Percentiles rank a stretch among this genome's conserved stretches.
phyloP scores from a whole-genome alignment of 2,113 vertebrate genomes.

The Capreolus pygargus region DNA sequence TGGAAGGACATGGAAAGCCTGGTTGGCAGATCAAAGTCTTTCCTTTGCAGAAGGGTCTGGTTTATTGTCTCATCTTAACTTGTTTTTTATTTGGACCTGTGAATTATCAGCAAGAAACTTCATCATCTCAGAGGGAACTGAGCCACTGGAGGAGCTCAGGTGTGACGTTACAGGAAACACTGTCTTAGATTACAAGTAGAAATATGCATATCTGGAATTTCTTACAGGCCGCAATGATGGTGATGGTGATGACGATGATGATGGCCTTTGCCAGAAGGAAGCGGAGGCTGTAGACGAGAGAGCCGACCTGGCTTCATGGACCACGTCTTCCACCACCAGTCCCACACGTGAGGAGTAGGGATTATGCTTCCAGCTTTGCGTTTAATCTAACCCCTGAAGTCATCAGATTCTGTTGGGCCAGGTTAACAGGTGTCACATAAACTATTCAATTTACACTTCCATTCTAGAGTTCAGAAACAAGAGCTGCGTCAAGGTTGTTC shows the following conservation, averaged over 20 bases:
- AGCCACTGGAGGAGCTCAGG: neutral
- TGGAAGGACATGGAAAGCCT: neutral
- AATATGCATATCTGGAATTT: neutral
- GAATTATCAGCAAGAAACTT: neutral
- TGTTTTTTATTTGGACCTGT: neutral
- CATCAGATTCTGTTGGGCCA: neutral
- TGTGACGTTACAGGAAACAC: neutral
- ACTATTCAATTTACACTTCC: neutral
- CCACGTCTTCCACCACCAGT: rapidly evolving
- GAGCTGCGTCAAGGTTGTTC: neutral
- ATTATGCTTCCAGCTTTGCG: neutral
- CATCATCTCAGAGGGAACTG: neutral
- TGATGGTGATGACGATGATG: neutral
- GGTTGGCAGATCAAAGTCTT: neutral
- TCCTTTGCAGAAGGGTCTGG: neutral
- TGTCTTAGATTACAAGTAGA: neutral
- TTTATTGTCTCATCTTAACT: neutral
- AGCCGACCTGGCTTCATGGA: neutral
- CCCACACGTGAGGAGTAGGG: neutral
- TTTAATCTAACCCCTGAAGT: neutral
- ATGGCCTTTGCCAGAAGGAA: neutral
- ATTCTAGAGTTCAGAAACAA: neutral
- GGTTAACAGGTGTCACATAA: neutral
- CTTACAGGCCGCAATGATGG: neutral
- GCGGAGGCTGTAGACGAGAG: neutral